Percentiles rank a stretch among this genome's conserved stretches.
These are phyloP conservation scores for Parnassius smintheus DNA, from an alignment of 2,888 invertebrate genomes.

Conservation along the genomic window DNA sequence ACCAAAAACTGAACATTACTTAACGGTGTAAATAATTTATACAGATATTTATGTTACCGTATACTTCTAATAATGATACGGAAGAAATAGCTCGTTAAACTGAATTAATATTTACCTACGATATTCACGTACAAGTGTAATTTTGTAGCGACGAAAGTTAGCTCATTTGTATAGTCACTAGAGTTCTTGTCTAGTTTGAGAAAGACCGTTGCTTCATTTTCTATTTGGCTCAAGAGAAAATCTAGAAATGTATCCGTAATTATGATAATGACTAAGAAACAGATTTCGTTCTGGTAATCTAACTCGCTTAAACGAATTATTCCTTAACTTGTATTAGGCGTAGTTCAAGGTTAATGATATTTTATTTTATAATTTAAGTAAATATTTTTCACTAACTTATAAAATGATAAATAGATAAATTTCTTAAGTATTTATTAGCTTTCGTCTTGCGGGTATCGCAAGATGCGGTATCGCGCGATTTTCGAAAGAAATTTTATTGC, in stretches of 20 bases:
- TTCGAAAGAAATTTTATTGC: too few relatives aligned
- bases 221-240: constrained; percentile 10
- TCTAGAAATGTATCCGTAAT: constrained; percentile 2
- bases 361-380: too few relatives aligned
- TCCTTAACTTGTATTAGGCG: background rate
- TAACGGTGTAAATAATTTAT: background rate
- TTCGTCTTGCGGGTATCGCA: too few relatives aligned
- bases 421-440: too few relatives aligned
- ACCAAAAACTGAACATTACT: too few relatives aligned
- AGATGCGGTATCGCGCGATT: too few relatives aligned
- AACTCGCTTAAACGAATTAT: background rate
- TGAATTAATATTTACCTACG: constrained; percentile 68
- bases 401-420: too few relatives aligned
- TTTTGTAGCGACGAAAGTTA: constrained; percentile 37
- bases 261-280: constrained; percentile 1
- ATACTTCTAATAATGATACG: constrained; percentile 9
- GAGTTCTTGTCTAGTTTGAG: constrained; percentile 17
- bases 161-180: background rate
- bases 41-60: background rate
- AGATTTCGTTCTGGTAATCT: background rate
- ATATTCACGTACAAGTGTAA: constrained; percentile 52
- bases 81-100: constrained; percentile 60
- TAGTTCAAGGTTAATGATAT: too few relatives aligned
- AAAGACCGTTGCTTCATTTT: constrained; percentile 8
- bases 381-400: too few relatives aligned